Conservation (phyloP, 2,888 invertebrate genomes). For the Drosophila monieri region DNA sequence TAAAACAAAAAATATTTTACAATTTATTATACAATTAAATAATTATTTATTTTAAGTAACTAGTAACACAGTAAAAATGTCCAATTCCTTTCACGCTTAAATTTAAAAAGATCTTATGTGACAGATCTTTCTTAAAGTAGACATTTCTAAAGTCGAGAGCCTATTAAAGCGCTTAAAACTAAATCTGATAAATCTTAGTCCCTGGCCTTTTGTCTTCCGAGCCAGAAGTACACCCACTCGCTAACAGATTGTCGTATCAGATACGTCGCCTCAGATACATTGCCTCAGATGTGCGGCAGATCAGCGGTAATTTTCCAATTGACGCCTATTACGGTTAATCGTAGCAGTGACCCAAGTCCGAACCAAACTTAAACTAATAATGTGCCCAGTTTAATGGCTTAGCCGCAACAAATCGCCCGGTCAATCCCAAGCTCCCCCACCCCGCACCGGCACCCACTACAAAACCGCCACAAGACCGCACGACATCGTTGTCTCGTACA, state of each 20-base stretch:
- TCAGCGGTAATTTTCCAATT: constrained; percentile 76
- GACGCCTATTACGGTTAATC: constrained; percentile 78
- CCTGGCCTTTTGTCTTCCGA: constrained; percentile 31
- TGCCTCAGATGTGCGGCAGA: constrained; percentile 58
- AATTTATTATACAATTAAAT: too few species aligned
- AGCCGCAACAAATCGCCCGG: constrained; percentile 67
- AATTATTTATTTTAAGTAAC: too few species aligned
- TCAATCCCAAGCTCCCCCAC: constrained; percentile 46
- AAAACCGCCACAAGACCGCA: constrained; percentile 62
- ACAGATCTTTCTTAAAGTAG: background rate
- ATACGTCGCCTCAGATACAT: constrained; percentile 1
- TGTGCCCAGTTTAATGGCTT: constrained; percentile 74
- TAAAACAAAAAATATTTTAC: too few species aligned
- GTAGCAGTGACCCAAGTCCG: constrained; percentile 79
- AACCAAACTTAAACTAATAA: constrained; percentile 79
- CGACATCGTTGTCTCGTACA: constrained; percentile 38
- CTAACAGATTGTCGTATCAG: background rate
- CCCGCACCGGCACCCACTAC: constrained; percentile 37
- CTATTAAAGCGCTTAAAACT: constrained; percentile 8
- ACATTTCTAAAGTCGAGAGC: background rate
- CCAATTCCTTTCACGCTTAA: too few species aligned
- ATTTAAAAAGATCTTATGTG: too few species aligned
- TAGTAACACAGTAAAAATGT: too few species aligned
- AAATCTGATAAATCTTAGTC: constrained; percentile 25
- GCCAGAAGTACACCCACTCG: constrained; percentile 12